Evolutionary conservation across 1,140 invertebrate genomes (phyloP).

Genomic region (Bactericera cockerelli): DNA sequence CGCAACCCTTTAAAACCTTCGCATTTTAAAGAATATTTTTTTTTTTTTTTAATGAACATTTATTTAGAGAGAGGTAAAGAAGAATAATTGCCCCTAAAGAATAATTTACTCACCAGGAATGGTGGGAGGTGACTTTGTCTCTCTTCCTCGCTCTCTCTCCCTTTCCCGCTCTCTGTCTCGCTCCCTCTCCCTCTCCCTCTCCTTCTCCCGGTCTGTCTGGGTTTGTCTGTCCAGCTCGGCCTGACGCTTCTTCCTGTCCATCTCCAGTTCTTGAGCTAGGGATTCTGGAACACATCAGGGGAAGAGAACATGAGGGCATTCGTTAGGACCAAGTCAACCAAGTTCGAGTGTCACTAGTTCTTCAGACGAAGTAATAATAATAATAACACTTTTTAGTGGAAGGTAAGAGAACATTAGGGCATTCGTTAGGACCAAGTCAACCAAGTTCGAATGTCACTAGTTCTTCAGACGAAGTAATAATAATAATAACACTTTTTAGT

Average conservation of each 20-base stretch:
- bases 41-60: background rate
- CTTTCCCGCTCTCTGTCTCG: background rate
- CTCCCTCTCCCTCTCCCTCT: background rate
- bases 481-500: too few species aligned
- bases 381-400: too few species aligned
- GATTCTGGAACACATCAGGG: slow-evolving; percentile 50
- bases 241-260: slow-evolving; percentile 65
- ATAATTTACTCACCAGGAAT: slow-evolving; percentile 7
- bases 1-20: background rate
- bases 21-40: background rate
- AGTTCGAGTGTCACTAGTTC: too few species aligned
- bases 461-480: too few species aligned
- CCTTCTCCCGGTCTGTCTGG: background rate
- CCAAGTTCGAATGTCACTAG: too few species aligned
- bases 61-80: too few species aligned
- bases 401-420: too few species aligned
- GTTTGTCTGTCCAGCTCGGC: slow-evolving; percentile 5
- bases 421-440: too few species aligned
- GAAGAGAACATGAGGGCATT: too few species aligned
- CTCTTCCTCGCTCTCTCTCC: background rate
- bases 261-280: slow-evolving; percentile 64
- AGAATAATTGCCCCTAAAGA: too few species aligned
- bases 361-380: too few species aligned
- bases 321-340: too few species aligned
- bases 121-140: background rate